A percentile compares a stretch with the other conserved stretches of the same genome.
Evolutionary conservation across 2,113 vertebrate genomes (phyloP).

Genomic region (Holacanthus passer): DNA sequence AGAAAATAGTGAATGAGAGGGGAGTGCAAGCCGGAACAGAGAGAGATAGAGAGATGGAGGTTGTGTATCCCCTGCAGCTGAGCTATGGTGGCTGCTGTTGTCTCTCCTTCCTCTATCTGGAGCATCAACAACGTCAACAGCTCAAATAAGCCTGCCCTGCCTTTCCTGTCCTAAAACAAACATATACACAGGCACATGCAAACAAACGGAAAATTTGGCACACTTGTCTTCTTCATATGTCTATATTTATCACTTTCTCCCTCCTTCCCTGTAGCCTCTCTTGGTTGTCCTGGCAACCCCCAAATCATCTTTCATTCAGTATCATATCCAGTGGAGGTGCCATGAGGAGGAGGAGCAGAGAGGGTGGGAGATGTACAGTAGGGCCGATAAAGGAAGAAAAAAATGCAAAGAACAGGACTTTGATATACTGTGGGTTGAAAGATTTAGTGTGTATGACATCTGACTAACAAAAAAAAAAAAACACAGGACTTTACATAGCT

Average conservation of each 20-base stretch:
- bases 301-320: slow-evolving; percentile 73
- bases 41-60: not conserved
- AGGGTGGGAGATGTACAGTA: not conserved
- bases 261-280: slow-evolving; percentile 66
- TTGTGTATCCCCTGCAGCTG: slow-evolving; percentile 41
- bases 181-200: slow-evolving; percentile 12
- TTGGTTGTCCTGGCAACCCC: slow-evolving; percentile 87
- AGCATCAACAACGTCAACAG: slow-evolving; percentile 38
- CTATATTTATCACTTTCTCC: slow-evolving; percentile 19
- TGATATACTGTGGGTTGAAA: not conserved
- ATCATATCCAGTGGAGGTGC: slow-evolving; percentile 62
- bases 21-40: not conserved
- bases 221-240: slow-evolving; percentile 14
- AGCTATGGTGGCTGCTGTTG: slow-evolving; percentile 38
- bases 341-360: slow-evolving; percentile 13
- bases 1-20: slow-evolving; percentile 22
- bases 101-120: slow-evolving; percentile 35
- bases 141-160: slow-evolving; percentile 27
- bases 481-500: not conserved
- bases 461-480: slow-evolving; percentile 2
- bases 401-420: not conserved
- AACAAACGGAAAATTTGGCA: not conserved
- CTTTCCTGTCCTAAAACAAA: slow-evolving; percentile 48
- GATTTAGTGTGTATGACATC: not conserved
- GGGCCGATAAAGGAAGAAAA: not conserved